A percentile compares a stretch with the other conserved stretches of the same genome.
Conservation (phyloP, 1,140 invertebrate species). For the Sarcophaga bullata region DNA sequence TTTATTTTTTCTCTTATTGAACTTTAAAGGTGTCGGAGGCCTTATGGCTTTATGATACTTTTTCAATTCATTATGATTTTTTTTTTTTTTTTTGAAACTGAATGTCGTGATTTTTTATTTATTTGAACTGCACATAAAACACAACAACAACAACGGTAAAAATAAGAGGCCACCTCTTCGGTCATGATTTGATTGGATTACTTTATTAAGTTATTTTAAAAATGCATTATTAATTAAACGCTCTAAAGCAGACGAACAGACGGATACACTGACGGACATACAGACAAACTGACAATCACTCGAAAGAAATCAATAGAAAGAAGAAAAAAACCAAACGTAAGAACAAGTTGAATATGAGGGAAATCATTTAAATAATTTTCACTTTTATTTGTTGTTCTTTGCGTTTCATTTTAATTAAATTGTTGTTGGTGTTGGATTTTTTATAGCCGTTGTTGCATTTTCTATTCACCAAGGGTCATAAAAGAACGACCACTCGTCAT, state of each 20-base stretch:
- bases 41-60: neutral
- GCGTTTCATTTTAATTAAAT: neutral
- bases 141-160: neutral
- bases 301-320: too few species aligned
- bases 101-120: conserved; percentile 33
- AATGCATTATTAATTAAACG: conserved; percentile 23
- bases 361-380: conserved; percentile 39
- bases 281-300: too few species aligned
- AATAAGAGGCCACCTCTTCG: neutral
- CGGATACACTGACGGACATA: too few species aligned
- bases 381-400: conserved; percentile 16
- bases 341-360: neutral
- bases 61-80: neutral
- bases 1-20: neutral
- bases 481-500: conserved; percentile 15
- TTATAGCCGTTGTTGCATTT: neutral
- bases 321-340: neutral
- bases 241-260: neutral
- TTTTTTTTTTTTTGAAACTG: neutral
- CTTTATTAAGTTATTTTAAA: conserved; percentile 34
- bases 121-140: conserved; percentile 18
- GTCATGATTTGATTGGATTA: conserved; percentile 36
- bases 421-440: neutral
- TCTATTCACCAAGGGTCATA: neutral
- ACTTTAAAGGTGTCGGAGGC: conserved; percentile 20